A percentile compares a stretch with the other conserved stretches of the same genome.
phyloP scores from a whole-genome alignment of 2,113 vertebrate genomes.

The Proterorhinus semilunaris region DNA sequence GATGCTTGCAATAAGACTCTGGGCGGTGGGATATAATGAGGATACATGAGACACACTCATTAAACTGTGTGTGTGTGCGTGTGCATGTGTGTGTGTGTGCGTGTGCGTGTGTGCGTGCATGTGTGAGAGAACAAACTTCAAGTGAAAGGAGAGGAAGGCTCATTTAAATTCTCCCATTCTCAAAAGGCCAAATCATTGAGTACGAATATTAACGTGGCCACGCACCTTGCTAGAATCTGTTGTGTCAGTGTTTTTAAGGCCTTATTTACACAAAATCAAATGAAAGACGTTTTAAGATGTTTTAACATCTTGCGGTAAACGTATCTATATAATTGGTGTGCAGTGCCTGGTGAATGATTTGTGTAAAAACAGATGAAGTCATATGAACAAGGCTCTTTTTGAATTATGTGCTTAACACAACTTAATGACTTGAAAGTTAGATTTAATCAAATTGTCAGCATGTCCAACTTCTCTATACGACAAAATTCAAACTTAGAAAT shows the following conservation, averaged over 20 bases:
- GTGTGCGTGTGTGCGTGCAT: neutral
- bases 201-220: constrained; percentile 47
- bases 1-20: constrained; percentile 70
- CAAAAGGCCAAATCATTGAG: constrained; percentile 68
- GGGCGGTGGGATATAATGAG: constrained; percentile 71
- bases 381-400: too few species aligned
- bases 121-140: constrained; percentile 31
- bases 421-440: neutral
- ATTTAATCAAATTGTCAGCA: neutral
- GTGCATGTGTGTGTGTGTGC: constrained; percentile 28
- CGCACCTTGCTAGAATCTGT: constrained; percentile 48
- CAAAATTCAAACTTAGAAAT: neutral
- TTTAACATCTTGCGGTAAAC: too few species aligned
- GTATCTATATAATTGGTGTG: too few species aligned
- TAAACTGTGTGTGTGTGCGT: constrained; percentile 55
- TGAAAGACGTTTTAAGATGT: too few species aligned
- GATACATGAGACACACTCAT: constrained; percentile 68
- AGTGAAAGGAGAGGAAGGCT: constrained; percentile 43
- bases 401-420: neutral
- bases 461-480: neutral
- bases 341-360: too few species aligned
- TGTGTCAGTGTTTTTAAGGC: constrained; percentile 4
- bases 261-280: too few species aligned
- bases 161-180: constrained; percentile 70
- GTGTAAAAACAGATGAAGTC: too few species aligned